phyloP scores from a whole-genome alignment of 30 jellyfish, hydroid and myxozoan species.

The Pseudorhiza aurosa region DNA sequence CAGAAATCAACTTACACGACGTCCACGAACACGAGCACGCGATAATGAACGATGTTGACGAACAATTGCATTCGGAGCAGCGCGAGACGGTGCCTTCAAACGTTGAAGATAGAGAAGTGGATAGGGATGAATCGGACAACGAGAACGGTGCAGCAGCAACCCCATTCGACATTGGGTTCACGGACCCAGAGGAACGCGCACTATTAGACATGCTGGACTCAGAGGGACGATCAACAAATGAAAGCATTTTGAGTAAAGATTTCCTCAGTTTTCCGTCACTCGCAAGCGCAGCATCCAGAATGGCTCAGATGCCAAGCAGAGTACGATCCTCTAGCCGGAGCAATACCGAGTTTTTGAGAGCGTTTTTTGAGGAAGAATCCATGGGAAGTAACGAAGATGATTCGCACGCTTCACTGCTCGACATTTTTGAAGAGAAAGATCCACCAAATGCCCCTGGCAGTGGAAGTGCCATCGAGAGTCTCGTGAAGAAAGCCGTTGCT shows the following conservation, averaged over 20 bases:
- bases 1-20: conserved; percentile 75
- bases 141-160: conserved; percentile 49
- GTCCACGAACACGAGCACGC: conserved; percentile 73
- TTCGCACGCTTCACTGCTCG: background rate
- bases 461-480: conserved; percentile 19
- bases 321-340: background rate
- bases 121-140: conserved; percentile 10
- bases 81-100: conserved; percentile 38
- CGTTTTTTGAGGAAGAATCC: conserved; percentile 57
- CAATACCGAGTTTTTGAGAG: conserved; percentile 24
- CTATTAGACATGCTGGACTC: conserved; percentile 64
- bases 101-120: conserved; percentile 26
- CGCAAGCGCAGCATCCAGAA: conserved; percentile 16
- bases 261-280: conserved; percentile 55
- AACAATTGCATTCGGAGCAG: conserved; percentile 51
- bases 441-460: background rate
- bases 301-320: conserved; percentile 12
- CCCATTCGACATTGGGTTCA: conserved; percentile 44
- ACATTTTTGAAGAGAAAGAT: background rate
- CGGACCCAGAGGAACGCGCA: conserved; percentile 85
- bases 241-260: conserved; percentile 52
- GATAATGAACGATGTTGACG: conserved; percentile 86
- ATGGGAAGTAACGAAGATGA: conserved; percentile 36
- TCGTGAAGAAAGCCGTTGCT: conserved; percentile 64
- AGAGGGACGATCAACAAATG: conserved; percentile 64